Evolutionary conservation across 2,888 invertebrate genomes (phyloP).

Genomic region (Heteromurus nitidus): DNA sequence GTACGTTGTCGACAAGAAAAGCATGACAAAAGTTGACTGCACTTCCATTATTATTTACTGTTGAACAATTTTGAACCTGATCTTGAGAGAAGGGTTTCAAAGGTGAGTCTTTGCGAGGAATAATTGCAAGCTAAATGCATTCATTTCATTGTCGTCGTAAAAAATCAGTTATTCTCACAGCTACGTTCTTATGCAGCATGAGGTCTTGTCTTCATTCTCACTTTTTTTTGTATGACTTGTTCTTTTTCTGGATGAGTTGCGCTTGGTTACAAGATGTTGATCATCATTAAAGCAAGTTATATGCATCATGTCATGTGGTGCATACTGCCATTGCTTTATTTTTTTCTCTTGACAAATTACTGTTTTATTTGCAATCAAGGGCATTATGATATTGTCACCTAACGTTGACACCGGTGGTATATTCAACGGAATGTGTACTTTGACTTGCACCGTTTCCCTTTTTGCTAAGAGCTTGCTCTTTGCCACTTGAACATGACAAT

Average conservation of each 20-base stretch:
- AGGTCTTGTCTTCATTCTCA: constrained; percentile 32
- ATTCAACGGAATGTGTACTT: no score
- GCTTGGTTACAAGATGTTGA: constrained; percentile 15
- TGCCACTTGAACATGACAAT: constrained; percentile 33
- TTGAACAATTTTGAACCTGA: constrained; percentile 49
- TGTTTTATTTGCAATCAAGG: constrained; percentile 31
- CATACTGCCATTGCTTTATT: constrained; percentile 24
- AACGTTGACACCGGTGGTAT: constrained; percentile 22
- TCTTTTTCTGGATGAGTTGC: constrained; percentile 56
- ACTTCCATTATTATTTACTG: constrained; percentile 9
- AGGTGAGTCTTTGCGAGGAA: constrained; percentile 13
- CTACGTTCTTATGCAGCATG: constrained; percentile 26
- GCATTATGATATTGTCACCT: constrained; percentile 39
- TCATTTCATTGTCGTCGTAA: background rate
- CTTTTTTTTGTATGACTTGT: constrained; percentile 35
- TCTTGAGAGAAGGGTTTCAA: constrained; percentile 54
- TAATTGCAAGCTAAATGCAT: constrained; percentile 1
- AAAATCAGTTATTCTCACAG: constrained; percentile 24
- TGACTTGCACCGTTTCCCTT: constrained; percentile 1
- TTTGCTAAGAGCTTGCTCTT: no score
- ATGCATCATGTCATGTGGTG: constrained; percentile 35
- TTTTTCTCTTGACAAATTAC: constrained; percentile 13
- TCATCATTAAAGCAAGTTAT: constrained; percentile 18
- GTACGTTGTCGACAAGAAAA: constrained; percentile 27
- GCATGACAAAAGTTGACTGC: constrained; percentile 58